Evolutionary conservation across 2,113 vertebrate genomes (phyloP), one percentile per base, ranked within the genome.

Genomic region (Ctenodactylus gundi): DNA sequence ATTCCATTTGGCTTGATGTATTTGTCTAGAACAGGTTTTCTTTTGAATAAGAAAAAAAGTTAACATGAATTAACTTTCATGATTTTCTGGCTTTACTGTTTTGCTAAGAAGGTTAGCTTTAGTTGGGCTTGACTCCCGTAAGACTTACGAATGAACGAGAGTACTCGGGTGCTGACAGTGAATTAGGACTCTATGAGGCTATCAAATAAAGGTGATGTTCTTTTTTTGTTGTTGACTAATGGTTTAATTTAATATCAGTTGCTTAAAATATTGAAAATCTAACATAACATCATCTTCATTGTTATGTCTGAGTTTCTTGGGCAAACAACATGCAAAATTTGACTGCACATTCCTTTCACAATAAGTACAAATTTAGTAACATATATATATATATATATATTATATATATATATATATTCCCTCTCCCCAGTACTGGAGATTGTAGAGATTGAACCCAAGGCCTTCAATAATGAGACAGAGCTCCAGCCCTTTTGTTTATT

Each of bases 1-100:
- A 93, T 95, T 83, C 84, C 80, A 34, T 73, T 92, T 75, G 41
- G 27, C 73, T 91, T 36, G 41, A 76, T 17, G 51, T 55, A n/a
- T 51, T 78, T 85, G 65, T 75, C 27, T 77, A 58, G 57, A 65
- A 76, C 11, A 17, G 15, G 36, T 86, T 23, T 67, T 91, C 46
- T 72, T 83, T 77, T 90, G 55, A 83, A 70, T 76, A 57, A 72
- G 70, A 73, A 90, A 75, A 83, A 82, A 88, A 53, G 55, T 68
- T 34, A 21, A 57, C 53, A 58, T 46, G 62, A 70, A 29, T n/a
- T n/a, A n/a, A n/a, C n/a, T n/a, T n/a, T n/a, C n/a, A n/a, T 60
- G 20, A 17, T 76, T 87, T 90, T 76, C 21, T 51, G 46, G 23
- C 21, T 68, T 91, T 39, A 9, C 31, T 18, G n/a, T n/a, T 60